Conservation (phyloP, 2,888 invertebrate genomes). For the Drosophila prostipennis region DNA sequence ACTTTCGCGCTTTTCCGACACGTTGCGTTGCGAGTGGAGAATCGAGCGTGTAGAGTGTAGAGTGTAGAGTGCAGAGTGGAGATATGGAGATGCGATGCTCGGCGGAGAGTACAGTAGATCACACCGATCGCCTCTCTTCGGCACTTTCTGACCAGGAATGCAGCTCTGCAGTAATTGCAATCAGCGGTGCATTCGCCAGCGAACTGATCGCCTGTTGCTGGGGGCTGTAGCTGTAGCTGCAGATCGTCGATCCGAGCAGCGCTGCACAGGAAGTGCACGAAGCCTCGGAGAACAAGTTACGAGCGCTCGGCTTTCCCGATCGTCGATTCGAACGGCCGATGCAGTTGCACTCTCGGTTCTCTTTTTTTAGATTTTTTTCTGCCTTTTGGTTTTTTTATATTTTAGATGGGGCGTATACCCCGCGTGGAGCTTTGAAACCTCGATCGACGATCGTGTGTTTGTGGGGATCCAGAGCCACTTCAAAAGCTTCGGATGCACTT, state of each 20-base stretch:
- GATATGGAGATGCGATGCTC: slow-evolving; percentile 19
- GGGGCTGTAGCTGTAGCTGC: slow-evolving; percentile 60
- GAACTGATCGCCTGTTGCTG: slow-evolving; percentile 71
- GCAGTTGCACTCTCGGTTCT: slow-evolving; percentile 35
- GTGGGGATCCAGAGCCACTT: slow-evolving; percentile 49
- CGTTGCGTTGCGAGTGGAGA: slow-evolving; percentile 43
- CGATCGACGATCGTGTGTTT: slow-evolving; percentile 22
- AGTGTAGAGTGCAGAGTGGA: not conserved
- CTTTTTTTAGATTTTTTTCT: not conserved
- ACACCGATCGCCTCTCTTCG: slow-evolving; percentile 47
- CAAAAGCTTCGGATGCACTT: slow-evolving; percentile 66
- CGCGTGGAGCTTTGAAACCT: slow-evolving; percentile 46
- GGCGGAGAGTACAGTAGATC: slow-evolving; percentile 43
- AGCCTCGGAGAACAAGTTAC: slow-evolving; percentile 71
- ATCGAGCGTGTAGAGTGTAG: slow-evolving; percentile 21
- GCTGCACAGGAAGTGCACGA: slow-evolving; percentile 76
- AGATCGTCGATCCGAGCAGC: slow-evolving; percentile 34
- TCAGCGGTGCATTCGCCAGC: slow-evolving; percentile 76
- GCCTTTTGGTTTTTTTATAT: not conserved
- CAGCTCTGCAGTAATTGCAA: slow-evolving; percentile 68
- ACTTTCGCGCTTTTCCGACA: slow-evolving; percentile 64
- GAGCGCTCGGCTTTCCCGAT: slow-evolving; percentile 40
- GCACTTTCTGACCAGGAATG: slow-evolving; percentile 66
- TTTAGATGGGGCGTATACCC: slow-evolving; percentile 59
- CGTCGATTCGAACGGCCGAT: slow-evolving; percentile 33